Evolutionary conservation across 2,797 vertebrate genomes (phyloP).

Genomic region (Acipenser oxyrinchus): DNA sequence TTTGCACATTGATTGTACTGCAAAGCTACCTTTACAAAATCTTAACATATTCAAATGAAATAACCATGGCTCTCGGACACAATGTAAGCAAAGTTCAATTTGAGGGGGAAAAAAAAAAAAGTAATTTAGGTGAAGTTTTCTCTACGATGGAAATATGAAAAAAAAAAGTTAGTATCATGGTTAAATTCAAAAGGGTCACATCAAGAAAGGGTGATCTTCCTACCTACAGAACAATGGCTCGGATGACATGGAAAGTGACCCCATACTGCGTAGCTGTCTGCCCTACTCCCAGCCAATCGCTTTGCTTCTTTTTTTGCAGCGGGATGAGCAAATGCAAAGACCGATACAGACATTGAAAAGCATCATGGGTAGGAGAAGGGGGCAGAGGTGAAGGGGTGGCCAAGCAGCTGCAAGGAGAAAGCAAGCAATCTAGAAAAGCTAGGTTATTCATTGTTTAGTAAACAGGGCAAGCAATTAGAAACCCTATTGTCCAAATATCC

Average conservation of each 20-base stretch:
- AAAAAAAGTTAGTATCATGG: slow-evolving; percentile 35
- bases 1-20: no score
- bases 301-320: slow-evolving; percentile 80
- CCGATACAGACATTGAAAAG: slow-evolving; percentile 84
- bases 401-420: slow-evolving; percentile 88
- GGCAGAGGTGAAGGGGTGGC: slow-evolving; percentile 84
- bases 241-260: slow-evolving; percentile 91
- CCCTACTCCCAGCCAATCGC: slow-evolving; percentile 86
- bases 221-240: slow-evolving; percentile 94
- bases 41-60: slow-evolving; percentile 14
- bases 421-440: slow-evolving; percentile 90
- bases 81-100: slow-evolving; percentile 15
- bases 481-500: slow-evolving; percentile 95
- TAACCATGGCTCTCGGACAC: slow-evolving; percentile 37
- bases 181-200: slow-evolving; percentile 56
- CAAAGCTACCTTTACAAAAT: neutral
- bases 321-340: slow-evolving; percentile 90
- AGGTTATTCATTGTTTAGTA: slow-evolving; percentile 87
- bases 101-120: slow-evolving; percentile 3
- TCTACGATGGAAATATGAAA: neutral
- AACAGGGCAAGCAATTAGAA: slow-evolving; percentile 64
- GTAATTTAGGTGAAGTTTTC: no score
- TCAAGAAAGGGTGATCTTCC: slow-evolving; percentile 79
- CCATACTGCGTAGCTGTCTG: slow-evolving; percentile 85
- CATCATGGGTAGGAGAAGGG: slow-evolving; percentile 79